These are phyloP conservation scores for Athene noctua DNA, from an alignment of 2,113 vertebrate species.

Conservation along the genomic window DNA sequence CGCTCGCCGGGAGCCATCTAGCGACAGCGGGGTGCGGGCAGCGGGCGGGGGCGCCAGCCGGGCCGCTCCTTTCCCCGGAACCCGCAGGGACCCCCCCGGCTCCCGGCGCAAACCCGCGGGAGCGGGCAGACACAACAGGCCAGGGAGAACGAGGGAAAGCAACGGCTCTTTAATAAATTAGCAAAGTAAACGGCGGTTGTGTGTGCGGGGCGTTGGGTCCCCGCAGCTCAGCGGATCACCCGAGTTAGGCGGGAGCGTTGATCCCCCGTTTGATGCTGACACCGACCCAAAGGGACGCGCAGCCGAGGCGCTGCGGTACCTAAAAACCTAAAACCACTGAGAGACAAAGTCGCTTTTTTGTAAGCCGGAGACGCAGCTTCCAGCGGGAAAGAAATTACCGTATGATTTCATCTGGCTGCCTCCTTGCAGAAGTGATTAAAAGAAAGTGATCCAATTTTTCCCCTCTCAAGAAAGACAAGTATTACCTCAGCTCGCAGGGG, in stretches of 20 bases:
- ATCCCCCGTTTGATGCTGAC: not conserved
- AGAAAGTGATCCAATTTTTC: not conserved
- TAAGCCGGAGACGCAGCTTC: not conserved
- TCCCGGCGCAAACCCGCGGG: not conserved
- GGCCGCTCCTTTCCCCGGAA: too few relatives aligned
- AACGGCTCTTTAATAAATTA: not conserved
- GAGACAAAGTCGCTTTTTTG: not conserved
- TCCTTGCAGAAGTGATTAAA: slow-evolving; percentile 4
- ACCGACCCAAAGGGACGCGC: fast-evolving
- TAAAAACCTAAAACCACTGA: not conserved
- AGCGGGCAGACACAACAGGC: not conserved
- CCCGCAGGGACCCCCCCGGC: too few relatives aligned
- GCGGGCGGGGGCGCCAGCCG: not conserved
- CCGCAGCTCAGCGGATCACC: not conserved
- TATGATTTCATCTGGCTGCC: not conserved
- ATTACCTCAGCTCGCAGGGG: not conserved
- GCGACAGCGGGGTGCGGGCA: not conserved
- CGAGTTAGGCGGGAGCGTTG: not conserved
- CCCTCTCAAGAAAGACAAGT: not conserved
- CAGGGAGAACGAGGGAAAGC: not conserved
- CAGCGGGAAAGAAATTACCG: not conserved
- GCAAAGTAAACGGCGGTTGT: not conserved
- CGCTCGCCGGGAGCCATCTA: not conserved
- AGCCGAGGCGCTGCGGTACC: fast-evolving
- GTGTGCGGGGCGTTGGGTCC: too few relatives aligned